Base-by-base conservation (phyloP, 2,113 vertebrate species). In the Ochotona curzoniae region DNA sequence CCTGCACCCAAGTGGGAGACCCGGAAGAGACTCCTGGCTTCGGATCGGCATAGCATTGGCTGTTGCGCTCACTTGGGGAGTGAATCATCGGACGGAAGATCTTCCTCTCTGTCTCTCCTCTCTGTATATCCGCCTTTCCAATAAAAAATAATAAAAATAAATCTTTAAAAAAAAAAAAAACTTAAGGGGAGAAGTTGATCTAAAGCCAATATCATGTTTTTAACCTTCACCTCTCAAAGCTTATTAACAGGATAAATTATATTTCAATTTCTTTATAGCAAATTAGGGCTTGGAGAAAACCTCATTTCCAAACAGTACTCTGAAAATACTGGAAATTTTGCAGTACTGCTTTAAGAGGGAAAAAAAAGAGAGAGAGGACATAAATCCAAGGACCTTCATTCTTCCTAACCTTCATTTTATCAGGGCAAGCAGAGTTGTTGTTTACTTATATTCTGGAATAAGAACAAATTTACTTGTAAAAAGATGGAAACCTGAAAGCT, bases 191-290 rank as follows among this genome's bases (percentile, higher is more conserved):
- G 83, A 67, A 54, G 15, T 3, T 60, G 38, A 81, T 83, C 75
- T 57, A 87, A 20, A 79, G 30, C 90, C 30, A 51, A 86, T 15
- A 85, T 47, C 86, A 64, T 69, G 11, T 73, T 90, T 67, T 38
- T 92, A 92, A 79, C 30, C 15, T 57, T 82, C 66, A 88, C 67
- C 84, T 83, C 44, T 11, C 82, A 82, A 9, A 85, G 21, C 63
- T 63, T 91, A 6, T 60, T 44, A 23, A 78, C n/a, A 74, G 26
- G 82, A 66, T 63, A 78, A 61, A 66, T 85, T 23, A 30, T 0
- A 78, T 21, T 2, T 69, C 47, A 61, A 38, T 32, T 79, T 90
- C 66, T 85, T 92, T 26, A 44, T 84, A 85, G 25, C 44, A 81
- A 83, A 66, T 9, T 25, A 95, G 25, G 28, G 63, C 32, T 14